Percentiles rank a stretch among this genome's conserved stretches.
Evolutionary conservation across 1,140 invertebrate genomes (phyloP).

Genomic region (Trichoplusia ni): DNA sequence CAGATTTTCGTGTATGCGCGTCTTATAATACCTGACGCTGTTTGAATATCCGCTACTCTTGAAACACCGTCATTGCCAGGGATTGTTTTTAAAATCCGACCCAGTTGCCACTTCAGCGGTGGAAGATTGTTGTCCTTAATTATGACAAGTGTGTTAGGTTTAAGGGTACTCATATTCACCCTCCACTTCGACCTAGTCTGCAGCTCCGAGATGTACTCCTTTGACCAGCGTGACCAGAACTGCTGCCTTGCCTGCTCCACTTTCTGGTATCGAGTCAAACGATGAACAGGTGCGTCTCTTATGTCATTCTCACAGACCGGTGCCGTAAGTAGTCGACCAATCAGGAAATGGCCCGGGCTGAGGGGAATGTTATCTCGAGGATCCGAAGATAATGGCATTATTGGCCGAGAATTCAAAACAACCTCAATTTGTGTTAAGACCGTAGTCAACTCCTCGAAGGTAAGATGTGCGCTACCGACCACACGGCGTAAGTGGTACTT

Average conservation of each 20-base stretch:
- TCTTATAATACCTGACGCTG: too few species aligned
- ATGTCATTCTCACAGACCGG: background rate
- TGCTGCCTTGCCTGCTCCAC: background rate
- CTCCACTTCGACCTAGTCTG: background rate
- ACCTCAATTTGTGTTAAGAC: conserved; percentile 3
- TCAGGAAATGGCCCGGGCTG: conserved; percentile 6
- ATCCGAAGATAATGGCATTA: background rate
- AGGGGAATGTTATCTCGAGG: background rate
- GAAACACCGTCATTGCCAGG: too few species aligned
- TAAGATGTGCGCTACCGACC: conserved; percentile 2
- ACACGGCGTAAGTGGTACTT: conserved; percentile 14
- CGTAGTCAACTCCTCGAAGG: background rate
- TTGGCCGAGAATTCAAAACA: background rate
- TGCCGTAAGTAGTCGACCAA: background rate
- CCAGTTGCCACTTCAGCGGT: too few species aligned
- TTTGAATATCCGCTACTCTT: too few species aligned
- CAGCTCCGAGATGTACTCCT: background rate
- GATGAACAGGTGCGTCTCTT: too few species aligned
- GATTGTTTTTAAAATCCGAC: too few species aligned
- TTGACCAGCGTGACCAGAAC: background rate
- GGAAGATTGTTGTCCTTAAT: too few species aligned
- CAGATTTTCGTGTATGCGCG: too few species aligned
- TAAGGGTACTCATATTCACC: background rate
- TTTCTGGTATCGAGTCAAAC: background rate
- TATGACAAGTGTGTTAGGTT: background rate